Percentiles rank a stretch among this genome's conserved stretches.
These are phyloP conservation scores for Nowickia ferox DNA, from an alignment of 2,888 invertebrate species.

Conservation along the genomic window DNA sequence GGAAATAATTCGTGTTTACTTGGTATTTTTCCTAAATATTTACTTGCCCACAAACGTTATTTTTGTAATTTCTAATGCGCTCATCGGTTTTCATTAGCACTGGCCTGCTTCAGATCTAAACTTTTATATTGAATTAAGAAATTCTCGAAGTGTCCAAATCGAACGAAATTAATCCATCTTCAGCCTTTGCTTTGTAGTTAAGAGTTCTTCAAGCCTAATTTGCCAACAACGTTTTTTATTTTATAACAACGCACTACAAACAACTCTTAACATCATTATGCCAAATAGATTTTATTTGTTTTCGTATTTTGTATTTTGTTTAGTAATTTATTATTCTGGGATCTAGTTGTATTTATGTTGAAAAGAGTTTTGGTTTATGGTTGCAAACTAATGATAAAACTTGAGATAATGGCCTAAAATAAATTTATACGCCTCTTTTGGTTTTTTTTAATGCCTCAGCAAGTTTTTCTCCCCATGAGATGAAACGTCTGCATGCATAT, in stretches of 20 bases:
- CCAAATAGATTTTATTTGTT: neutral
- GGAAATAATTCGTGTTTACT: neutral
- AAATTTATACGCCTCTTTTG: neutral
- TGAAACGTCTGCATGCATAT: neutral
- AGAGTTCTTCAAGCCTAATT: neutral
- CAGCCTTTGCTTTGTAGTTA: neutral
- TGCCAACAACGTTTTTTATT: neutral
- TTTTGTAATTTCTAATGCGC: neutral
- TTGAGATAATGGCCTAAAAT: neutral
- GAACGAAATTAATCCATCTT: constrained; percentile 14
- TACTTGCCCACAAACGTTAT: neutral
- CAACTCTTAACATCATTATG: neutral
- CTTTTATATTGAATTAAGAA: neutral
- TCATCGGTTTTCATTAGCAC: constrained; percentile 7
- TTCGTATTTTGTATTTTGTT: neutral
- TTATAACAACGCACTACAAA: neutral
- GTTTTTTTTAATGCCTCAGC: neutral
- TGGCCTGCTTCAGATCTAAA: neutral
- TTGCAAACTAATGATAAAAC: neutral
- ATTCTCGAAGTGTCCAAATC: neutral
- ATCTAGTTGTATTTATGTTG: neutral
- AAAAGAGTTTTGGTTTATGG: neutral
- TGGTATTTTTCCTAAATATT: neutral
- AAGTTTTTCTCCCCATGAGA: neutral
- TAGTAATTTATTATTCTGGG: neutral